Percentiles rank a stretch among this genome's conserved stretches.
Evolutionary conservation across 2,113 vertebrate species (phyloP).

Genomic region (Solenodon paradoxus): DNA sequence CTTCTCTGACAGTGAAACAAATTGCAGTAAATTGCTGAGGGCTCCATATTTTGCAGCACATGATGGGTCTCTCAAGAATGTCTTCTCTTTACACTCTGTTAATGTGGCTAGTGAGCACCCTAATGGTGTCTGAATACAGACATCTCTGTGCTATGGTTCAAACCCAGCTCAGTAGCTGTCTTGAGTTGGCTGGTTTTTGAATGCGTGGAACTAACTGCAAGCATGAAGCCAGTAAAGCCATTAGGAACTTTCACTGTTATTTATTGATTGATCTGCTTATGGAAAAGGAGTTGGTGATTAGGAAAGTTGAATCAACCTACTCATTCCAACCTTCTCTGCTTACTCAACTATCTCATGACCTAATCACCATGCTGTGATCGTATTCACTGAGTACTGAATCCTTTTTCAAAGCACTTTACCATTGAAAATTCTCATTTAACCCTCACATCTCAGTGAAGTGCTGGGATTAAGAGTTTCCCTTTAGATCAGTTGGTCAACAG

Average conservation of each 20-base stretch:
- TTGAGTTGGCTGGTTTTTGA: neutral
- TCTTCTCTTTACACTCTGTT: neutral
- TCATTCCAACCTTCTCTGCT: neutral
- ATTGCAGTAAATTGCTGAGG: neutral
- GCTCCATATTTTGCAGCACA: neutral
- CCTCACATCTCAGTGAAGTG: neutral
- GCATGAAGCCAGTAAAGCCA: neutral
- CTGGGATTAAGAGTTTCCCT: neutral
- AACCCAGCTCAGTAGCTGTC: neutral
- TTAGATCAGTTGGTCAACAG: neutral
- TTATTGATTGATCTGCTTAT: neutral
- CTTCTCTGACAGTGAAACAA: constrained; percentile 23
- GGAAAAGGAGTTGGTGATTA: constrained; percentile 2
- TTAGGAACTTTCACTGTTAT: constrained; percentile 24
- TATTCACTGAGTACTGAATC: neutral
- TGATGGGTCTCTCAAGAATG: neutral
- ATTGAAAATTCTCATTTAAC: neutral
- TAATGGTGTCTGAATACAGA: constrained; percentile 25
- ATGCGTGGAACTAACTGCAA: constrained; percentile 13
- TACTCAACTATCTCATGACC: neutral
- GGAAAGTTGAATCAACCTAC: neutral
- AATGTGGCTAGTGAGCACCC: neutral
- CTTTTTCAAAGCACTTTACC: neutral
- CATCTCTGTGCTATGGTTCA: constrained; percentile 11
- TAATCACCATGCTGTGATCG: neutral